These are phyloP conservation scores for Corythornis cristatus DNA, from an alignment of 2,113 vertebrate species.

Conservation along the genomic window DNA sequence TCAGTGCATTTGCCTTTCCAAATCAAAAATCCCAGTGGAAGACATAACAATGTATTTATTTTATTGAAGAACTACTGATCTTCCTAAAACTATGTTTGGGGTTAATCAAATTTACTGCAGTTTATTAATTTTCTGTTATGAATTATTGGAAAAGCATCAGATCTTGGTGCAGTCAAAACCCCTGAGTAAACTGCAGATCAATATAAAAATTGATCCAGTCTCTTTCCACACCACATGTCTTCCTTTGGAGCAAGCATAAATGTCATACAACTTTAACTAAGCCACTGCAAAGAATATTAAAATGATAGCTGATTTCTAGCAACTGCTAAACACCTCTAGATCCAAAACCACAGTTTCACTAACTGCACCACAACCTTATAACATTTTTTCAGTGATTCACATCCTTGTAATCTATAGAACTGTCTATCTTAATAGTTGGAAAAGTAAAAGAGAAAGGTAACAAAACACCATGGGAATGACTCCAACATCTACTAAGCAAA, in stretches of 20 bases:
- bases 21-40: neutral
- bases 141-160: conserved; percentile 20
- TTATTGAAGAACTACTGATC: neutral
- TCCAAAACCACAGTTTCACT: neutral
- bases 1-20: neutral
- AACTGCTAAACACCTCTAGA: neutral
- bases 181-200: neutral
- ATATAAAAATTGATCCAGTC: neutral
- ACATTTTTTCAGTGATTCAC: neutral
- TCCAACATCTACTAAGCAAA: neutral
- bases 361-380: neutral
- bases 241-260: neutral
- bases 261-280: neutral
- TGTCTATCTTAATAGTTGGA: neutral
- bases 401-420: neutral
- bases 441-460: neutral
- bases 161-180: neutral
- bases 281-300: neutral
- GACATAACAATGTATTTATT: neutral
- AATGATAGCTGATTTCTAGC: neutral
- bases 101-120: neutral
- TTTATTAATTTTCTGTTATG: neutral
- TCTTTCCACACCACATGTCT: neutral
- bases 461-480: neutral
- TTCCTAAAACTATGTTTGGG: neutral